Conservation (phyloP, 2,888 invertebrate genomes). For the Lucinisca nassula region DNA sequence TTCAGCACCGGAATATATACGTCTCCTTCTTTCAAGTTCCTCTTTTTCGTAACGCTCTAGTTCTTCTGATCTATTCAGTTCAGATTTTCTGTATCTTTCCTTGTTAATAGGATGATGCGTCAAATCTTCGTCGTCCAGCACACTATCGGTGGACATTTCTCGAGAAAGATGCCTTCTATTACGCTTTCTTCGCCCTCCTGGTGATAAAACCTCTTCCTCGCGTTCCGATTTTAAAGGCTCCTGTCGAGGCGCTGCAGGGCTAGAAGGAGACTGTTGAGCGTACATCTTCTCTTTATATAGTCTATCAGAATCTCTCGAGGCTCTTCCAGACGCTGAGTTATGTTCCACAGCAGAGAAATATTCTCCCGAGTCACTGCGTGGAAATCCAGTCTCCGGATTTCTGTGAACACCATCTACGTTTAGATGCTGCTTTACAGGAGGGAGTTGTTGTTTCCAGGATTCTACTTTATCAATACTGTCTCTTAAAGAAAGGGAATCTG, state of each 20-base stretch:
- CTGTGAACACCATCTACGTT: constrained; percentile 42
- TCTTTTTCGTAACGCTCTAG: constrained; percentile 70
- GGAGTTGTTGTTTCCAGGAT: constrained; percentile 85
- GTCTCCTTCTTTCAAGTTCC: constrained; percentile 58
- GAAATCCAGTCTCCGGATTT: constrained; percentile 69
- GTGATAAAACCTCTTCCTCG: constrained; percentile 68
- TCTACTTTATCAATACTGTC: constrained; percentile 87
- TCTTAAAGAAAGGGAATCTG: constrained; percentile 83
- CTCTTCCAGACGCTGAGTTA: constrained; percentile 45
- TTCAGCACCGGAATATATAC: constrained; percentile 59
- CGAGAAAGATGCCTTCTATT: constrained; percentile 72
- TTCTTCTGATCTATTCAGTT: constrained; percentile 91
- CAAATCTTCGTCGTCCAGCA: constrained; percentile 74
- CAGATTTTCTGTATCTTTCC: constrained; percentile 93
- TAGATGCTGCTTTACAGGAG: constrained; percentile 67
- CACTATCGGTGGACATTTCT: constrained; percentile 78
- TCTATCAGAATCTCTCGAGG: constrained; percentile 25
- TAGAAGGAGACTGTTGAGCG: constrained; percentile 37
- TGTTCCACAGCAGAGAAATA: constrained; percentile 77
- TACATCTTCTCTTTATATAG: constrained; percentile 59
- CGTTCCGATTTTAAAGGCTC: constrained; percentile 41
- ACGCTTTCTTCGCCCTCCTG: constrained; percentile 66
- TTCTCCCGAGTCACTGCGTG: constrained; percentile 75
- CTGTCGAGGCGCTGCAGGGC: constrained; percentile 26
- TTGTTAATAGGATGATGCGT: constrained; percentile 87